These are phyloP conservation scores for Lophotis ruficrista DNA, from an alignment of 2,113 vertebrate genomes.

Conservation along the genomic window DNA sequence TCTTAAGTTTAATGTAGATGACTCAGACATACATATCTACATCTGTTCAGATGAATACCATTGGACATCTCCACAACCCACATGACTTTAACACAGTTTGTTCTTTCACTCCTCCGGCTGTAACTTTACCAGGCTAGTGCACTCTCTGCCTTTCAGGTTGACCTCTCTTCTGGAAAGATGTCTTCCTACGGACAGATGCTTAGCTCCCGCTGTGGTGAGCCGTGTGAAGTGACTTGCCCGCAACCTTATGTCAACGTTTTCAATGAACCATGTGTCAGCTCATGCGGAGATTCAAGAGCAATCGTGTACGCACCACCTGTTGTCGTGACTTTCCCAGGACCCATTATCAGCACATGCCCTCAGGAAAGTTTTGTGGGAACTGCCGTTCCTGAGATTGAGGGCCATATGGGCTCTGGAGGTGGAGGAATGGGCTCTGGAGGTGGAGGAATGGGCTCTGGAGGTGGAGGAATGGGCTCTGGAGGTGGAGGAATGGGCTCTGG, in stretches of 20 bases:
- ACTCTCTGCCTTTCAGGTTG: not conserved
- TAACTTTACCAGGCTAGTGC: not conserved
- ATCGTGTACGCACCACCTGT: not conserved
- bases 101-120: not conserved
- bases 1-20: not conserved
- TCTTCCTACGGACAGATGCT: conserved; percentile 14
- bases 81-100: accelerated
- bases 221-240: not conserved
- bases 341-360: conserved; percentile 38
- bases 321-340: conserved; percentile 17
- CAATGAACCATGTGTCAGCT: not conserved
- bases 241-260: not conserved
- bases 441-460: not conserved
- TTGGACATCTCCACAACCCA: not conserved
- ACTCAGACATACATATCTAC: accelerated
- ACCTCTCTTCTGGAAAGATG: not conserved
- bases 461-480: not conserved
- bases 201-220: not conserved
- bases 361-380: not conserved
- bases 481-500: not conserved
- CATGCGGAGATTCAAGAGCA: not conserved
- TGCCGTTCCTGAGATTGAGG: not conserved
- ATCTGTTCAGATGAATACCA: not conserved
- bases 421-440: not conserved
- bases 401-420: not conserved